A percentile compares a stretch with the other conserved stretches of the same genome.
Evolutionary conservation across 2,888 invertebrate genomes (phyloP).

Genomic region (Acronicta alni): DNA sequence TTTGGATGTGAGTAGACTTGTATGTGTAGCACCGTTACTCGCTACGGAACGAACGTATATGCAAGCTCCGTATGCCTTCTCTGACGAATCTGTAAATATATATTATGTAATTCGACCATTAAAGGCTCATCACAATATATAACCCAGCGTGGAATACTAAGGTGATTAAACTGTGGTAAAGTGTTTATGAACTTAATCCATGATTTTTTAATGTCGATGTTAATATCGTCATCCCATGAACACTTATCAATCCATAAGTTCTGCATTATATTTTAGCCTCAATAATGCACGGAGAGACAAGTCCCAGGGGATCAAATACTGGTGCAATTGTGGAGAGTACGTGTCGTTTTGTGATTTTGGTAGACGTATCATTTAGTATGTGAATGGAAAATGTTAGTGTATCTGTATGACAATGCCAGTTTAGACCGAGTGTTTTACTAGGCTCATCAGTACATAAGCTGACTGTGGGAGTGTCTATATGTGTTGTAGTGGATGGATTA

Average conservation of each 20-base stretch:
- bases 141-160: slow-evolving; percentile 5
- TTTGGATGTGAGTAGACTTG: too few species aligned
- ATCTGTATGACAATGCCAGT: neutral
- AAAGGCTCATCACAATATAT: neutral
- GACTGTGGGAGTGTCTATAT: neutral
- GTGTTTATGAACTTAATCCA: slow-evolving; percentile 1
- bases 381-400: slow-evolving; percentile 6
- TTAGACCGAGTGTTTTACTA: slow-evolving; percentile 5
- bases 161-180: slow-evolving; percentile 8
- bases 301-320: slow-evolving; percentile 3
- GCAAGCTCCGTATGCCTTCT: slow-evolving; percentile 1
- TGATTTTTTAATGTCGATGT: neutral
- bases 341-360: neutral
- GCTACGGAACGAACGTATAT: slow-evolving; percentile 7
- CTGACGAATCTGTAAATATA: slow-evolving; percentile 6
- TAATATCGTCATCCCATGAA: slow-evolving; percentile 5
- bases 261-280: slow-evolving; percentile 3
- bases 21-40: too few species aligned
- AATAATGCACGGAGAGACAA: slow-evolving; percentile 1
- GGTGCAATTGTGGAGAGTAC: slow-evolving; percentile 8
- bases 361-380: neutral
- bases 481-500: too few species aligned
- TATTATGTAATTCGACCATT: slow-evolving; percentile 6
- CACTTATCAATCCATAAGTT: slow-evolving; percentile 4
- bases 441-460: slow-evolving; percentile 7